A percentile compares a stretch with the other conserved stretches of the same genome.
Conservation (phyloP, 2,113 vertebrate genomes). For the Falcunculus frontatus region DNA sequence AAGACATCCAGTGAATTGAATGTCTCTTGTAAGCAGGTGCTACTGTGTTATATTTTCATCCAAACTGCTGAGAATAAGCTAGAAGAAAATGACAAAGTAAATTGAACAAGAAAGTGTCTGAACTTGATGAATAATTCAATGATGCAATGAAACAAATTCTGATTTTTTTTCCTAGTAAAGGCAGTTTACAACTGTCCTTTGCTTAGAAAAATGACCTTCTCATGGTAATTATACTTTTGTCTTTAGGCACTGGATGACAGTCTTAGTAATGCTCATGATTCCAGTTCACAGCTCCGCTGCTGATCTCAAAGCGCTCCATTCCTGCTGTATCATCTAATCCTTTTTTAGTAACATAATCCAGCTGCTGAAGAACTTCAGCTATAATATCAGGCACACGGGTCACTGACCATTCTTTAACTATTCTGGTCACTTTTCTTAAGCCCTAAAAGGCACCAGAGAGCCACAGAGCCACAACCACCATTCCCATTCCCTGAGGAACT, state of each 20-base stretch:
- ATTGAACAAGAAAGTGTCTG: conserved; percentile 67
- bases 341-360: background rate
- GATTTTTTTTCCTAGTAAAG: conserved; percentile 34
- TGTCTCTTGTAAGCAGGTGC: conserved; percentile 56
- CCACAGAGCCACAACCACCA: background rate
- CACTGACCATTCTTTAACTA: background rate
- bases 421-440: background rate
- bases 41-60: conserved; percentile 64
- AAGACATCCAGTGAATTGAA: conserved; percentile 57
- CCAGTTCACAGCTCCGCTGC: background rate
- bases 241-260: conserved; percentile 45
- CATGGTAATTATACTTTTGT: conserved; percentile 27
- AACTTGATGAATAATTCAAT: conserved; percentile 71
- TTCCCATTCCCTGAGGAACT: background rate
- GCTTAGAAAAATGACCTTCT: conserved; percentile 62
- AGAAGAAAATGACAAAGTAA: conserved; percentile 68
- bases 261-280: background rate
- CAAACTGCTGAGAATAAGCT: conserved; percentile 63
- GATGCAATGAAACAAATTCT: conserved; percentile 58
- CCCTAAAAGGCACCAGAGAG: background rate
- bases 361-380: background rate
- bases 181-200: conserved; percentile 62
- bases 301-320: background rate
- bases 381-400: background rate
- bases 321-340: background rate